Base-by-base conservation (phyloP, 2,113 vertebrate species). In the Salminus brasiliensis region DNA sequence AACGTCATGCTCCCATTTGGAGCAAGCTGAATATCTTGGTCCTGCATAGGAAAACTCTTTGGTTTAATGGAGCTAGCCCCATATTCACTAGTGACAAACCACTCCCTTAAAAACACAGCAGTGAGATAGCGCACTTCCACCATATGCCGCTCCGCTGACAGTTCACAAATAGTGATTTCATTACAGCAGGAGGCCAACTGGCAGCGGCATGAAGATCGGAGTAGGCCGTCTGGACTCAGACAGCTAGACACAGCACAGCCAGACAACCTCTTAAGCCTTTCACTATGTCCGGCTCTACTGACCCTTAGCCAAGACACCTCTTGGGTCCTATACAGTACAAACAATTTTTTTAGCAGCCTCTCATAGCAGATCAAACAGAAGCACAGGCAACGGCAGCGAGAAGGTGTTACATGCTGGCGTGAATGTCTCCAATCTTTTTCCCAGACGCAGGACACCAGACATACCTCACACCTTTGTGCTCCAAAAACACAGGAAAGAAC, bases 391-490 rank as follows among this genome's bases (percentile, higher is more conserved):
- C 29, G 67, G 32, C 67, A 73, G 34, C 43, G 21, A 66, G 59
- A 55, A 72, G 70, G 76, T 78, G 76, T 71, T 78, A 32, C 60
- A 66, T 30, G 59, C 68, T 73, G 25, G 23, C 62, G 21, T 23
- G 34, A 36, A 66, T 39, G 32, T 75, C 29, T 45, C 57, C 68
- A 85, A 81, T 79, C 45, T 2, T 62, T 81, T 81, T 87, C 88
- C 85, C 88, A 90, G 85, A 86, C 85, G 86, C 81, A 87, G 49
- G 30, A 36, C 55, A 78, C 39, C 53, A 69, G 83, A 87, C 85
- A 87, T 89, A 89, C 81, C 85, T 85, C 79, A 85, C 80, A 88
- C 85, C 83, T 88, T 88, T 49, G 80, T 43, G 76, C 55, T 57
- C 36, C 29, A 55, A 65, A 30, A 23, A 62, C 29, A 52, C 45